These are phyloP conservation scores for Periophthalmus modestus DNA, from an alignment of 2,113 vertebrate genomes.

Conservation along the genomic window DNA sequence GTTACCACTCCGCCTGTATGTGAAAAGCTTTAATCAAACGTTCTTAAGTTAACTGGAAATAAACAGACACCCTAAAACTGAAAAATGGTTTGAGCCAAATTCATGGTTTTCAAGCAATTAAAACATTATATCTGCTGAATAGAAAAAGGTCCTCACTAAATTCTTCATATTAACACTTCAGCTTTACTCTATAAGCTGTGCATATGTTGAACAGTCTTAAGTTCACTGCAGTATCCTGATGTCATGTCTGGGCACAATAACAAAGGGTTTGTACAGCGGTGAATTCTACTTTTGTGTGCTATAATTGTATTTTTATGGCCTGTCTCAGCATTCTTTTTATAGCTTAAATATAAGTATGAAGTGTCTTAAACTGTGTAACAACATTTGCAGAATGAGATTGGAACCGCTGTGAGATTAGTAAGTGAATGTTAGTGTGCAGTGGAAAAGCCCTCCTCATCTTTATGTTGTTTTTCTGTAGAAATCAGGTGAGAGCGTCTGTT, in stretches of 20 bases:
- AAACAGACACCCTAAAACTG: not conserved
- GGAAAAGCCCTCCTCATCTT: conserved; percentile 26
- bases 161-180: not conserved
- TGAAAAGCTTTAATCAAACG: too few relatives aligned
- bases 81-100: not conserved
- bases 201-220: not conserved
- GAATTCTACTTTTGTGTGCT: conserved; percentile 23
- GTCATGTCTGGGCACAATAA: conserved; percentile 10
- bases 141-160: too few relatives aligned
- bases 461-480: conserved; percentile 22
- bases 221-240: conserved; percentile 11
- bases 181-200: not conserved
- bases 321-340: conserved; percentile 32
- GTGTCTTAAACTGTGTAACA: conserved; percentile 43
- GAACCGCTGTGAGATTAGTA: conserved; percentile 49
- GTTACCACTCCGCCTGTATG: too few relatives aligned
- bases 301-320: conserved; percentile 31
- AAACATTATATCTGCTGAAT: too few relatives aligned
- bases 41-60: too few relatives aligned
- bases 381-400: conserved; percentile 49
- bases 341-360: conserved; percentile 45
- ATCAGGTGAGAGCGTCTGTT: conserved; percentile 8
- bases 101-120: too few relatives aligned
- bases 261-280: conserved; percentile 17
- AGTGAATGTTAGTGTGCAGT: conserved; percentile 50